Evolutionary conservation across 2,113 vertebrate genomes (phyloP).

Genomic region (Eulemur rufifrons): DNA sequence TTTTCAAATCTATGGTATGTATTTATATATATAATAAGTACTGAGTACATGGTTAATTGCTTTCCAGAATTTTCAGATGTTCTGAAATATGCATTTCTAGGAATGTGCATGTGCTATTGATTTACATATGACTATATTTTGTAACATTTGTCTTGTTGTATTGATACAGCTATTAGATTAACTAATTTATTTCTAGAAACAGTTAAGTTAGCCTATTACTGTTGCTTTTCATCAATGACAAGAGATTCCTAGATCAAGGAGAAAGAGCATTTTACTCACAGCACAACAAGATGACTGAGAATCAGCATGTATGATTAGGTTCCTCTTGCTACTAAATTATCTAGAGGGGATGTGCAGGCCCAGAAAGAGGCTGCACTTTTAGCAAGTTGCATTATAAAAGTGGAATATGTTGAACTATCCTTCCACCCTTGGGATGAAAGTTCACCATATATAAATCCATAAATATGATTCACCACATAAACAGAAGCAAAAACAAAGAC

Average conservation of each 20-base stretch:
- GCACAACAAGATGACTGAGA: background rate
- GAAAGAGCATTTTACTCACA: background rate
- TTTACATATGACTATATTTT: background rate
- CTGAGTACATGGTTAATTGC: background rate
- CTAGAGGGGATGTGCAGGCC: accelerated
- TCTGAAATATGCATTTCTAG: background rate
- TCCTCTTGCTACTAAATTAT: background rate
- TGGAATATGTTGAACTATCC: background rate
- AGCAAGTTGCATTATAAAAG: background rate
- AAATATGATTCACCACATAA: no score
- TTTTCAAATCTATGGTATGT: background rate
- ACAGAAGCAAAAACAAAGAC: no score
- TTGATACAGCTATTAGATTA: background rate
- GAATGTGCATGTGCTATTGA: background rate
- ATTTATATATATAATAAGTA: background rate
- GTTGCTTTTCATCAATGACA: background rate
- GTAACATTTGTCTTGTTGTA: background rate
- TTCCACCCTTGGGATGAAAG: no score
- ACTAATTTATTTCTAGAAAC: background rate
- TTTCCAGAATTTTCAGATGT: background rate
- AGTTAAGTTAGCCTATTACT: background rate
- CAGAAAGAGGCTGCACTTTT: background rate
- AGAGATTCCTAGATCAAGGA: background rate
- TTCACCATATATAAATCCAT: no score
- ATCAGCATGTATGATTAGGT: background rate